Percentiles rank a stretch among this genome's conserved stretches.
Conservation (phyloP, 2,888 invertebrate genomes). For the Ametastegia equiseti region DNA sequence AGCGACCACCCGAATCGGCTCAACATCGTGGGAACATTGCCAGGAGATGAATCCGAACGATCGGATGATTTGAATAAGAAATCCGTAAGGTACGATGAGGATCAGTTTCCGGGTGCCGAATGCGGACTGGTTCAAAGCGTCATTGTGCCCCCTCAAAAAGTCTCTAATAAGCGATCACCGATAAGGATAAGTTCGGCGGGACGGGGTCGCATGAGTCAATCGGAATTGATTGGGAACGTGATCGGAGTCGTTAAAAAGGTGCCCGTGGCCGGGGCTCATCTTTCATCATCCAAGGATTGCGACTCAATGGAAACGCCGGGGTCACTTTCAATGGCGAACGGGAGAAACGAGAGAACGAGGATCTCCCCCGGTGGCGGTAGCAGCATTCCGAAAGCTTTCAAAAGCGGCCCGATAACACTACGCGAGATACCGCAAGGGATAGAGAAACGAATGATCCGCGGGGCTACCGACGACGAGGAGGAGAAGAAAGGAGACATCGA, state of each 20-base stretch:
- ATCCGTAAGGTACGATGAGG: background rate
- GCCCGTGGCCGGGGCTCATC: background rate
- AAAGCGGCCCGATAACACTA: background rate
- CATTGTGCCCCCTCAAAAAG: background rate
- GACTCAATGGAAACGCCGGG: background rate
- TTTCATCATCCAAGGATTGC: constrained; percentile 9
- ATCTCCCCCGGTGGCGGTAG: background rate
- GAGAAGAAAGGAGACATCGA: too few species aligned
- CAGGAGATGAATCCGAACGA: background rate
- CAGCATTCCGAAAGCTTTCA: background rate
- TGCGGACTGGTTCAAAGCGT: background rate
- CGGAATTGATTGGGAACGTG: constrained; percentile 1
- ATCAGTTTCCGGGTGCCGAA: background rate
- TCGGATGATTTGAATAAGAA: background rate
- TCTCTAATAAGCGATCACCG: background rate
- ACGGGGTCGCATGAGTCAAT: background rate
- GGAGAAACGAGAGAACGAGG: background rate
- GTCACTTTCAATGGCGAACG: background rate
- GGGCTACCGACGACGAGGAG: too few species aligned
- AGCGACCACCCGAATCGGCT: background rate
- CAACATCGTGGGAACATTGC: background rate
- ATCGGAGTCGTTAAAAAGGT: background rate
- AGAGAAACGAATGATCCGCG: too few species aligned
- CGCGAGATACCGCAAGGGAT: background rate
- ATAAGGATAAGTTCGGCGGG: background rate